phyloP scores from a whole-genome alignment of 2,797 vertebrate genomes.

The Hafferia zeledoni region DNA sequence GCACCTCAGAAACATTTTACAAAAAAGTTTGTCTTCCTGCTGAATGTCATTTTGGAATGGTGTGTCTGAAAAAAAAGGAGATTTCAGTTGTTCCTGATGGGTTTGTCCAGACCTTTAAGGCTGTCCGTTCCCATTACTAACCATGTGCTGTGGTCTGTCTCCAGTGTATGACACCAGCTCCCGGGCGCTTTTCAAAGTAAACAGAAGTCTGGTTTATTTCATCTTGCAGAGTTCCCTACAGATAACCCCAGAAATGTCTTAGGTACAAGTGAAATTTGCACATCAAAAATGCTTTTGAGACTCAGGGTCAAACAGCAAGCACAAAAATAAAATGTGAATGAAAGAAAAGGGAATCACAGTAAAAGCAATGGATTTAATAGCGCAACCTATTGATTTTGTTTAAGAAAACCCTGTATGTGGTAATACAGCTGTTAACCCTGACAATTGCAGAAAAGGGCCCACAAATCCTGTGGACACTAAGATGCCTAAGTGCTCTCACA shows the following conservation, averaged over 20 bases:
- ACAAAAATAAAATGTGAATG: constrained; percentile 14
- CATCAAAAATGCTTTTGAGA: not conserved
- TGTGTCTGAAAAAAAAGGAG: constrained; percentile 34
- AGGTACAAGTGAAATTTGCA: not conserved
- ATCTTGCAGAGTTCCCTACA: constrained; percentile 30
- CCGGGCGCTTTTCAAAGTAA: constrained; percentile 66
- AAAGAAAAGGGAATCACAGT: not conserved
- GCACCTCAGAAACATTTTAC: constrained; percentile 17
- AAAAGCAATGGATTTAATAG: not conserved
- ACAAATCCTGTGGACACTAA: rapidly evolving
- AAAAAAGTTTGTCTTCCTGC: constrained; percentile 11
- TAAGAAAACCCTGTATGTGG: not conserved
- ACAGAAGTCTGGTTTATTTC: constrained; percentile 56
- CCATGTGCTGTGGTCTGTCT: constrained; percentile 28
- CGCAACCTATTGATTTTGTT: constrained; percentile 9
- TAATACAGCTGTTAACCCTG: not conserved
- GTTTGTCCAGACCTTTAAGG: constrained; percentile 53
- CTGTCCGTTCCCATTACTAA: constrained; percentile 56
- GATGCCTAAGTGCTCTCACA: not conserved
- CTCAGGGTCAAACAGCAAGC: not conserved
- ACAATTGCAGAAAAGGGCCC: not conserved
- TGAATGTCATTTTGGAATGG: constrained; percentile 50
- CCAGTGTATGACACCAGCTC: constrained; percentile 41
- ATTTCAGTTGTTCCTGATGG: constrained; percentile 55
- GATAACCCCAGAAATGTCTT: not conserved